A percentile compares a stretch with the other conserved stretches of the same genome.
These are phyloP conservation scores for Laodelphax striatellus DNA, from an alignment of 1,140 invertebrate genomes.

Conservation along the genomic window DNA sequence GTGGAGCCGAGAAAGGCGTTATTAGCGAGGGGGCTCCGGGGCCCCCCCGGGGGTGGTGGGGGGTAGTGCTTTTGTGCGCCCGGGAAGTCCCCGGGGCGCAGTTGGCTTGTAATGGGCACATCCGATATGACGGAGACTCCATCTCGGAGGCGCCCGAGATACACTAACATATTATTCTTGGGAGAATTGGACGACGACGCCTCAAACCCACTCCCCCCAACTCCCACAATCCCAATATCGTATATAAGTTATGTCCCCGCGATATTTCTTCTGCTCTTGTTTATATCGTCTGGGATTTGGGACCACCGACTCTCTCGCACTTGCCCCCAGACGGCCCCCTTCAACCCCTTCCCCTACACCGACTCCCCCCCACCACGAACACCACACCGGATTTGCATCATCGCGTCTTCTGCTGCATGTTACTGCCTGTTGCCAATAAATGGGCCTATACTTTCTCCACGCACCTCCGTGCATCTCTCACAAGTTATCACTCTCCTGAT, in stretches of 20 bases:
- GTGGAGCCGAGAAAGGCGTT: no score
- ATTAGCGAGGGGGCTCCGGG: no score
- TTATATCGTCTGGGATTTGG: slow-evolving; percentile 3
- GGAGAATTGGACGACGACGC: background rate
- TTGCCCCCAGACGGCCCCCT: no score
- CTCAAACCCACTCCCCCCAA: background rate
- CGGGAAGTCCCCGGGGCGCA: background rate
- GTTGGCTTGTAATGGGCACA: slow-evolving; percentile 1
- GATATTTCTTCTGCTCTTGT: slow-evolving; percentile 2
- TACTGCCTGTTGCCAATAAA: no score
- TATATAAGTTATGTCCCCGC: slow-evolving; percentile 3
- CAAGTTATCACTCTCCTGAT: no score
- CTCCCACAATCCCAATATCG: background rate
- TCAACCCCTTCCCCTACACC: no score
- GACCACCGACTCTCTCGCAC: background rate
- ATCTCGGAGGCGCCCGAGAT: background rate
- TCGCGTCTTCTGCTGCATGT: no score
- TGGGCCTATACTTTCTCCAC: no score
- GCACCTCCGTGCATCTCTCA: no score
- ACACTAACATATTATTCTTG: slow-evolving; percentile 2
- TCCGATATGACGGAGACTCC: slow-evolving; percentile 1
- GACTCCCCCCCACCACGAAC: no score
- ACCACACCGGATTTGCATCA: no score
- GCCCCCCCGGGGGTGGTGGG: background rate
- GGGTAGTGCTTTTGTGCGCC: background rate